Conservation (phyloP, 2,888 invertebrate genomes). For the Hemicrepidius hirtus region DNA sequence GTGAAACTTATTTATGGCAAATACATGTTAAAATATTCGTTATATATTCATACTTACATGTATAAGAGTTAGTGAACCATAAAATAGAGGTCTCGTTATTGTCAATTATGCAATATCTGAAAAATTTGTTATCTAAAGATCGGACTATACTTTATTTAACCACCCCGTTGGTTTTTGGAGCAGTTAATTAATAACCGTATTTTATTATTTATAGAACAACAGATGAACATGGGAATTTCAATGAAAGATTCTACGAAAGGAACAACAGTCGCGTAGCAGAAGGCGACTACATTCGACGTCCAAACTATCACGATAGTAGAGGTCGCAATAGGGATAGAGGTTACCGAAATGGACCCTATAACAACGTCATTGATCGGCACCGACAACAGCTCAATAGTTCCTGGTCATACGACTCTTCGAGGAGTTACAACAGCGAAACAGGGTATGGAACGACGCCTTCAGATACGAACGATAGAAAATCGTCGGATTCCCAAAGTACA, state of each 20-base stretch:
- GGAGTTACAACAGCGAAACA: slow-evolving; percentile 72
- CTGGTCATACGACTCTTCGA: slow-evolving; percentile 68
- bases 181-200: background rate
- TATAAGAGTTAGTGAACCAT: no score
- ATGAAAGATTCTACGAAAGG: slow-evolving; percentile 75
- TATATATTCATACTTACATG: no score
- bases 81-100: no score
- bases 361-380: slow-evolving; percentile 66
- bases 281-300: slow-evolving; percentile 66
- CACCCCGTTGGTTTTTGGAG: no score
- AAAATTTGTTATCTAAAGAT: no score
- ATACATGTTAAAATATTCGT: no score
- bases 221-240: slow-evolving; percentile 74
- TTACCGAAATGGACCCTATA: slow-evolving; percentile 72
- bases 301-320: slow-evolving; percentile 71
- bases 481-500: slow-evolving; percentile 61
- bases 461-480: slow-evolving; percentile 60
- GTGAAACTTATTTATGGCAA: background rate
- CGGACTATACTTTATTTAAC: no score
- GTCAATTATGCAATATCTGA: no score
- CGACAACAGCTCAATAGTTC: slow-evolving; percentile 54
- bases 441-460: slow-evolving; percentile 70
- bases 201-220: slow-evolving; percentile 68
- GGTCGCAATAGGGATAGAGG: slow-evolving; percentile 70
- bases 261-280: slow-evolving; percentile 64